phyloP scores from a whole-genome alignment of 1,140 invertebrate genomes.

The Spodoptera litura region DNA sequence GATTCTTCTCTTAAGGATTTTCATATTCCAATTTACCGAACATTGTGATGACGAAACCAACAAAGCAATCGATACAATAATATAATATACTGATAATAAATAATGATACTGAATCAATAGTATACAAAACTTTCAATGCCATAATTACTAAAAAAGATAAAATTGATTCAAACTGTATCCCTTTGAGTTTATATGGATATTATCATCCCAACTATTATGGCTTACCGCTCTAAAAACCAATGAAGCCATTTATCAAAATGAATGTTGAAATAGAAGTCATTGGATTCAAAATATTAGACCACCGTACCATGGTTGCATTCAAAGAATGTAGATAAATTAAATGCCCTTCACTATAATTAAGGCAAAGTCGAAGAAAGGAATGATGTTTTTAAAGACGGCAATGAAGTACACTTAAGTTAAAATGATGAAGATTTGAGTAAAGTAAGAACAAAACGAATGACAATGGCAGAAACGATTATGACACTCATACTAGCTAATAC shows the following conservation, averaged over 20 bases:
- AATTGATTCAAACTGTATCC: neutral
- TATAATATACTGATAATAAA: too few species aligned
- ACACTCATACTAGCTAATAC: too few species aligned
- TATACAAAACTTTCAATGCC: neutral
- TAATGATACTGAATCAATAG: too few species aligned
- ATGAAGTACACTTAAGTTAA: too few species aligned
- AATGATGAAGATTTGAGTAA: too few species aligned
- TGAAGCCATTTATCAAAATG: neutral
- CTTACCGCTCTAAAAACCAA: neutral
- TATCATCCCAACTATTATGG: neutral
- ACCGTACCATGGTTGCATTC: neutral
- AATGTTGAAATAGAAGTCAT: conserved; percentile 5
- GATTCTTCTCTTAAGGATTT: neutral
- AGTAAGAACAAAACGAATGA: too few species aligned
- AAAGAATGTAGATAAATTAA: neutral
- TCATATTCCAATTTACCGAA: neutral
- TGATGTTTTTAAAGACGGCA: too few species aligned
- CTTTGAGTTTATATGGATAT: conserved; percentile 15
- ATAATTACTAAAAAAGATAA: neutral
- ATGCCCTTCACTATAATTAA: conserved; percentile 3
- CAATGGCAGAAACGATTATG: too few species aligned
- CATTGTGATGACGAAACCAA: neutral
- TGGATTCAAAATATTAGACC: conserved; percentile 5
- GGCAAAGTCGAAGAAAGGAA: neutral
- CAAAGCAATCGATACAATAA: too few species aligned